Conservation (phyloP, 2,797 vertebrate genomes). For the Ataeniobius toweri region DNA sequence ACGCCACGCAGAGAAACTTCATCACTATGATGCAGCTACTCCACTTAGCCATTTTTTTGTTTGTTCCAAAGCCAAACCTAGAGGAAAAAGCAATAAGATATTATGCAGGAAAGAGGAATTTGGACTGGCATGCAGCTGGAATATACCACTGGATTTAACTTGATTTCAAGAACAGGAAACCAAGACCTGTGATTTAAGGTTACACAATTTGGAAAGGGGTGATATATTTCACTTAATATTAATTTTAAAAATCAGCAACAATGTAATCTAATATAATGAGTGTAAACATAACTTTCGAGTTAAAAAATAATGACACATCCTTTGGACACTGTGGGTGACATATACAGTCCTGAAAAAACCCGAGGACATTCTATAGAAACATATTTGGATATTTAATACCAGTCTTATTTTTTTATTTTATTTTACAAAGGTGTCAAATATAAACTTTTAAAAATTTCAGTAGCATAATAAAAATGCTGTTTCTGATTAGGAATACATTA, state of each 20-base stretch:
- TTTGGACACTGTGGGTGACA: too few species aligned
- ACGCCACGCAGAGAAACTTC: slow-evolving; percentile 32
- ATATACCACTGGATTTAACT: not conserved
- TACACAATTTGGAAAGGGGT: not conserved
- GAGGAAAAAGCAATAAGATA: not conserved
- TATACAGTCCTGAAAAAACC: too few species aligned
- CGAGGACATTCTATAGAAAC: too few species aligned
- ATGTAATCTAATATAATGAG: not conserved
- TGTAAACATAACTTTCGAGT: not conserved
- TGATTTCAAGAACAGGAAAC: not conserved
- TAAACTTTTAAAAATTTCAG: not conserved
- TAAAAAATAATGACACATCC: too few species aligned
- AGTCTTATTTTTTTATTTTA: too few species aligned
- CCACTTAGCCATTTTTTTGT: slow-evolving; percentile 48
- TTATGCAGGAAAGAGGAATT: not conserved
- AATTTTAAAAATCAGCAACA: not conserved
- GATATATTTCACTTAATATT: not conserved
- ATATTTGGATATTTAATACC: not conserved
- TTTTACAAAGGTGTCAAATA: not conserved
- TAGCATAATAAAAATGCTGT: not conserved
- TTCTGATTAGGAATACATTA: not conserved
- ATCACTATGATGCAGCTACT: slow-evolving; percentile 20
- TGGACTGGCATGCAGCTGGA: not conserved
- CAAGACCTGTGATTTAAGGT: not conserved
- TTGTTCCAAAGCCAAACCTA: slow-evolving; percentile 1